Evolutionary conservation across 64 coral and sea anemone species (phyloP).

Genomic region (Porites australiensis): DNA sequence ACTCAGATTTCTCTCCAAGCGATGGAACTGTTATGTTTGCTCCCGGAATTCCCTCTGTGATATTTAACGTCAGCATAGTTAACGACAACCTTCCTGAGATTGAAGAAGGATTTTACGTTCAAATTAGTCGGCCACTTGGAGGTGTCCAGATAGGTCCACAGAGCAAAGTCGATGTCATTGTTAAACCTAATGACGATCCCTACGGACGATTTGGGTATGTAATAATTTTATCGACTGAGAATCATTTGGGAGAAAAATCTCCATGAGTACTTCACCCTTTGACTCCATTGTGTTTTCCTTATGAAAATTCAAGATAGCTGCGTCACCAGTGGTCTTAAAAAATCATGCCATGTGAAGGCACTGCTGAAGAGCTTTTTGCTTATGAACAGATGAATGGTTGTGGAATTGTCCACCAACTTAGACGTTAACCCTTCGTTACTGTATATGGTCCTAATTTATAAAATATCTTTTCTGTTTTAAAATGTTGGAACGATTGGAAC

Average conservation of each 20-base stretch:
- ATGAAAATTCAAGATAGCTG: too few relatives aligned
- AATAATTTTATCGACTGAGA: neutral
- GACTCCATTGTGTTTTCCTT: too few relatives aligned
- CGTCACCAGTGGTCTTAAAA: too few relatives aligned
- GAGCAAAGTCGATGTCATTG: slow-evolving; percentile 75
- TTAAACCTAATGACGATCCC: slow-evolving; percentile 87
- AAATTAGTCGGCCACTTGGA: slow-evolving; percentile 80
- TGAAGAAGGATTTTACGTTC: slow-evolving; percentile 81
- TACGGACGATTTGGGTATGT: slow-evolving; percentile 93
- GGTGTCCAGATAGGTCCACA: slow-evolving; percentile 76
- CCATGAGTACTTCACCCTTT: neutral
- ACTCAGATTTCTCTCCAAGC: slow-evolving; percentile 64
- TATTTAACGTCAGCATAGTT: slow-evolving; percentile 72
- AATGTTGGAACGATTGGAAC: too few relatives aligned
- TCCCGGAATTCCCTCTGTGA: slow-evolving; percentile 16
- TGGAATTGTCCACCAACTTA: too few relatives aligned
- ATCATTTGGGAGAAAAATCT: neutral
- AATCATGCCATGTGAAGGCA: too few relatives aligned
- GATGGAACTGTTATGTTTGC: slow-evolving; percentile 68
- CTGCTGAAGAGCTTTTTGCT: too few relatives aligned
- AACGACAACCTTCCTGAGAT: slow-evolving; percentile 80
- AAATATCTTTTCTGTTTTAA: too few relatives aligned
- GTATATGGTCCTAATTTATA: too few relatives aligned
- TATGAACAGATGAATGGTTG: too few relatives aligned
- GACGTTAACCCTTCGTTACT: too few relatives aligned